These are phyloP conservation scores for Thamnophis sirtalis DNA, from an alignment of 2,113 vertebrate genomes.

Conservation along the genomic window DNA sequence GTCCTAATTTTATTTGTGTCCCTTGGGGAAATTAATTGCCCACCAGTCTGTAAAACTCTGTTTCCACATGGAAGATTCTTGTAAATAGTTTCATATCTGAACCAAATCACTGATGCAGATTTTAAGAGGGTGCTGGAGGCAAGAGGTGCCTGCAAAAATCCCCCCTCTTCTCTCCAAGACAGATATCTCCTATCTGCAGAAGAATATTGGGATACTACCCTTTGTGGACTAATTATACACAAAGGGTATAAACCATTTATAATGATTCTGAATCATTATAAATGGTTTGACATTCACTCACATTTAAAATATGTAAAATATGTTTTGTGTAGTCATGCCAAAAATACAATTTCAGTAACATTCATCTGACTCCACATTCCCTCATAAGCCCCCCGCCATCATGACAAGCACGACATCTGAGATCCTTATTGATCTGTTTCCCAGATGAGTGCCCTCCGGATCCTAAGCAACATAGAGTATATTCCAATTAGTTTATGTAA, in stretches of 20 bases:
- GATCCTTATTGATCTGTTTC: neutral
- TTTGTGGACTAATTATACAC: neutral
- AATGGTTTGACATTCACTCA: neutral
- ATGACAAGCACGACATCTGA: neutral
- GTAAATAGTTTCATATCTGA: neutral
- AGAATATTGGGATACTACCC: neutral
- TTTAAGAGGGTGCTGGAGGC: neutral
- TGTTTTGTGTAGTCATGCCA: neutral
- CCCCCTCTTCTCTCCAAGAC: neutral
- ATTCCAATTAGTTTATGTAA: slow-evolving; percentile 8
- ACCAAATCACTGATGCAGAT: neutral
- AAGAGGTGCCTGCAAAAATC: neutral
- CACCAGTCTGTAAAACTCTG: neutral
- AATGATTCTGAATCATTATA: neutral
- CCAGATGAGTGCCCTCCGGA: neutral
- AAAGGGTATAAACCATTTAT: too few relatives aligned
- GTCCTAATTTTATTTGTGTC: neutral
- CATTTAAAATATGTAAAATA: too few relatives aligned
- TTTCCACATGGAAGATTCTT: neutral
- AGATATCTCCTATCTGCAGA: neutral
- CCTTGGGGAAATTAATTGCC: neutral
- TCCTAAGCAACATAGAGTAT: neutral
- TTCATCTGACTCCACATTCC: neutral
- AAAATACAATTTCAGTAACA: neutral
- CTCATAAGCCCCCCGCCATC: neutral